Percentiles rank a stretch among this genome's conserved stretches.
phyloP scores from a whole-genome alignment of 2,888 invertebrate genomes.

The Pecten maximus region DNA sequence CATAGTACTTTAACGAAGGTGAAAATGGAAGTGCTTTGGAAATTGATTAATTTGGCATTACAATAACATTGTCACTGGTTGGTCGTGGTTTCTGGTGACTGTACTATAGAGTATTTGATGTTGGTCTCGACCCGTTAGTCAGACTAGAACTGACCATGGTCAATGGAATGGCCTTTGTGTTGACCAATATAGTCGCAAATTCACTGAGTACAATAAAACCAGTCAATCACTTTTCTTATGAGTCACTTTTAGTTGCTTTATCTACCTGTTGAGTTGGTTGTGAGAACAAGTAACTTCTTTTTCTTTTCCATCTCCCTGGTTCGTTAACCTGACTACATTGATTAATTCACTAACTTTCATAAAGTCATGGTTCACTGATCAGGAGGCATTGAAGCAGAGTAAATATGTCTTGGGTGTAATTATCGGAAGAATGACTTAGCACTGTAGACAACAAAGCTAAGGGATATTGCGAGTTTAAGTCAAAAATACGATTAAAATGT shows the following conservation, averaged over 20 bases:
- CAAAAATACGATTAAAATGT: constrained; percentile 9
- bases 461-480: background rate
- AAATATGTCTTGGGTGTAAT: background rate
- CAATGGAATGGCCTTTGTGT: background rate
- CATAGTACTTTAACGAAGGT: too few relatives aligned
- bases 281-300: constrained; percentile 14
- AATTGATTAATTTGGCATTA: background rate
- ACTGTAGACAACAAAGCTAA: background rate
- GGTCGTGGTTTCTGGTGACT: background rate
- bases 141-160: background rate
- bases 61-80: background rate
- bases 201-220: constrained; percentile 19
- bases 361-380: constrained; percentile 20
- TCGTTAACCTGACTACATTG: constrained; percentile 24
- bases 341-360: constrained; percentile 33
- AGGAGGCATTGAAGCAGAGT: background rate
- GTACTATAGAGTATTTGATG: background rate
- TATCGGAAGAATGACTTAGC: constrained; percentile 13
- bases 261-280: background rate
- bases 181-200: background rate
- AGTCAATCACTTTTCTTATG: background rate
- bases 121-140: background rate
- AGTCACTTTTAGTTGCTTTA: background rate
- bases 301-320: constrained; percentile 9
- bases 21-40: background rate